Evolutionary conservation across 2,797 vertebrate species (phyloP).

Genomic region (Thaleichthys pacificus): DNA sequence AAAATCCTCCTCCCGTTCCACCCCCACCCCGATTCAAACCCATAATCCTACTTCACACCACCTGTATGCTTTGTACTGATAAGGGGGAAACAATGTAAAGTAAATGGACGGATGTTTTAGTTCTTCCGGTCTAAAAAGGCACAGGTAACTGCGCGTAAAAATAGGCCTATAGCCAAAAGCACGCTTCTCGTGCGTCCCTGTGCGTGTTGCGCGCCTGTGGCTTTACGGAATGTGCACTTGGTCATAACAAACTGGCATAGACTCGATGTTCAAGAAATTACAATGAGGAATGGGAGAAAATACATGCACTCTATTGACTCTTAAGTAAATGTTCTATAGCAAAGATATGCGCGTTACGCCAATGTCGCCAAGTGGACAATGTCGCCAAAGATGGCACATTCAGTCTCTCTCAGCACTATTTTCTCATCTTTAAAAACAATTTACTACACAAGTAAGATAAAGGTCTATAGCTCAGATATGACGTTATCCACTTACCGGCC

Average conservation of each 20-base stretch:
- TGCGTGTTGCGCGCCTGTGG: constrained; percentile 27
- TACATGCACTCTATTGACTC: background rate
- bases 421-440: background rate
- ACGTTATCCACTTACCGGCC: constrained; percentile 84
- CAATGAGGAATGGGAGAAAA: background rate
- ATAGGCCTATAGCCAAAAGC: background rate
- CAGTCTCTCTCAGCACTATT: background rate
- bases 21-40: too few species aligned
- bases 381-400: constrained; percentile 10
- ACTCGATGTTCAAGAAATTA: background rate
- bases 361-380: constrained; percentile 5
- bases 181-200: background rate
- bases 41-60: background rate
- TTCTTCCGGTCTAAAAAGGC: constrained; percentile 7
- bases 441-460: background rate
- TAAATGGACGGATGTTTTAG: background rate
- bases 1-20: too few species aligned
- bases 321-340: background rate
- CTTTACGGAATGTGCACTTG: constrained; percentile 1
- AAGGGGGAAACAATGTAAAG: background rate
- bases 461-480: background rate
- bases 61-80: background rate
- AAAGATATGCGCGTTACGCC: background rate
- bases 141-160: constrained; percentile 42
- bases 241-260: constrained; percentile 9